phyloP scores from a whole-genome alignment of 2,113 vertebrate species.

The Oncorhynchus tshawytscha region DNA sequence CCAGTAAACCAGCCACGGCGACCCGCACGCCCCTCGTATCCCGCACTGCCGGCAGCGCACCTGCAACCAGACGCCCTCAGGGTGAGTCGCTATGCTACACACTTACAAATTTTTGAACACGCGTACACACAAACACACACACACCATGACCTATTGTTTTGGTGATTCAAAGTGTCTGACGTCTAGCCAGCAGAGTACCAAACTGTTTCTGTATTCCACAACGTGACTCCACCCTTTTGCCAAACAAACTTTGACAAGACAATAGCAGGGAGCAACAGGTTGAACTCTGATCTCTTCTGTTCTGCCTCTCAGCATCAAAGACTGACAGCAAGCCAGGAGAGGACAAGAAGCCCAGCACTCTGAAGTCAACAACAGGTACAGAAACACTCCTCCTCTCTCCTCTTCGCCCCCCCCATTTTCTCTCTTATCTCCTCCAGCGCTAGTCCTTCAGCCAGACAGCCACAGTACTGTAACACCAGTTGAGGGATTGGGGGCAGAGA shows the following conservation, averaged over 20 bases:
- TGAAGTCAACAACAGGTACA: slow-evolving; percentile 83
- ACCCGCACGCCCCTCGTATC: slow-evolving; percentile 37
- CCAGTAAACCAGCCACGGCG: slow-evolving; percentile 56
- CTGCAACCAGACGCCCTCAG: slow-evolving; percentile 73
- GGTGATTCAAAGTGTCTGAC: no score
- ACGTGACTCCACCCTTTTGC: no score
- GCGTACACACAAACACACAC: slow-evolving; percentile 6
- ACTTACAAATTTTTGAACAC: neutral
- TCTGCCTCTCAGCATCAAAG: slow-evolving; percentile 77
- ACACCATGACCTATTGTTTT: neutral
- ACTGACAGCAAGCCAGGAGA: slow-evolving; percentile 80
- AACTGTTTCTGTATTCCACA: no score
- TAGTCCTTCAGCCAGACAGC: no score
- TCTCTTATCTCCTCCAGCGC: no score
- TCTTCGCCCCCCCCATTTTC: neutral
- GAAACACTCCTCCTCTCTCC: neutral
- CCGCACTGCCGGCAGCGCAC: slow-evolving; percentile 30
- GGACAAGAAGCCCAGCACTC: slow-evolving; percentile 74
- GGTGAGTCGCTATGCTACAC: slow-evolving; percentile 59
- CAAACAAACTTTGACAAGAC: no score
- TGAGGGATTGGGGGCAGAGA: neutral
- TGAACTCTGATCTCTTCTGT: slow-evolving; percentile 5
- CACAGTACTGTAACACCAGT: no score
- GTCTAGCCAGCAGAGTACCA: no score
- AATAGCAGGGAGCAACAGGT: no score